A percentile compares a stretch with the other conserved stretches of the same genome.
These are phyloP conservation scores for Epinephelus moara DNA, from an alignment of 2,113 vertebrate genomes.

Conservation along the genomic window DNA sequence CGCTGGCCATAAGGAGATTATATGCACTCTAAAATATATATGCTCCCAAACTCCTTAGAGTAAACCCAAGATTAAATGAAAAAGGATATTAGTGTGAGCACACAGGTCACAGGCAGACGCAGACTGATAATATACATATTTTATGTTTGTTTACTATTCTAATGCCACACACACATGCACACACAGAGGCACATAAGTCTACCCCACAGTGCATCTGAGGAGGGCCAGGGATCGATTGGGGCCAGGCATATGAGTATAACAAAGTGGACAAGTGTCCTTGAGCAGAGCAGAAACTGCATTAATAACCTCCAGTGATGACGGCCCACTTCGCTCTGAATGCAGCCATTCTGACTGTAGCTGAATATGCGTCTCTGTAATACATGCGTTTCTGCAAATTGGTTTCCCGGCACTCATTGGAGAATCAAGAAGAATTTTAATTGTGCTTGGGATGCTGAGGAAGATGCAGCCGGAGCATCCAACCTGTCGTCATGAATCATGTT, in stretches of 20 bases:
- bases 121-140: too few species aligned
- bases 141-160: too few species aligned
- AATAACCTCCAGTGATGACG: conserved; percentile 52
- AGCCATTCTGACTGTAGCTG: conserved; percentile 1
- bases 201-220: conserved; percentile 15
- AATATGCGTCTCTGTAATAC: conserved; percentile 21
- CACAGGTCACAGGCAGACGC: not conserved
- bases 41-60: not conserved
- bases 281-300: conserved; percentile 61
- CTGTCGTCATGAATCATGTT: conserved; percentile 42
- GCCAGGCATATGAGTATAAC: conserved; percentile 49
- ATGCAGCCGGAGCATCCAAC: not conserved
- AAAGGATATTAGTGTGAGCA: not conserved
- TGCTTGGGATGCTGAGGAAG: conserved; percentile 17
- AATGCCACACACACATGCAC: not conserved
- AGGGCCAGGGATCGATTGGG: conserved; percentile 57
- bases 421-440: conserved; percentile 18
- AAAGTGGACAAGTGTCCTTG: conserved; percentile 72
- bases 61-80: not conserved
- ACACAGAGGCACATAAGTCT: not conserved
- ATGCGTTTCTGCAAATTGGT: conserved; percentile 39
- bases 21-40: not conserved
- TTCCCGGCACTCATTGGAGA: conserved; percentile 9
- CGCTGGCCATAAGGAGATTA: not conserved
- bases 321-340: conserved; percentile 38